These are phyloP conservation scores for Idaea aversata DNA, from an alignment of 2,888 invertebrate species.

Conservation along the genomic window DNA sequence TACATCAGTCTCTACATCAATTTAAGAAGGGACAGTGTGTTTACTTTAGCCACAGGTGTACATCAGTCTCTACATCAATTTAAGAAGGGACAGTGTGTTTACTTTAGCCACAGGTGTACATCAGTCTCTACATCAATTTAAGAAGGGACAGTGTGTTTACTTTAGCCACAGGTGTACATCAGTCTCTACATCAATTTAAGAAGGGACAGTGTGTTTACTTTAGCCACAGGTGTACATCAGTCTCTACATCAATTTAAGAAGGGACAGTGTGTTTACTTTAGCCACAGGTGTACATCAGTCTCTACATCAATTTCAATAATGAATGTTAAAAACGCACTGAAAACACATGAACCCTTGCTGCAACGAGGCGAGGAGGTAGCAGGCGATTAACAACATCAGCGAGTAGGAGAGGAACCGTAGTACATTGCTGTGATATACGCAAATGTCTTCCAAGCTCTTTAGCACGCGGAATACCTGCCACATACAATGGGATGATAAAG, in stretches of 20 bases:
- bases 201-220: no score
- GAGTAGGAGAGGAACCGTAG: conserved; percentile 58
- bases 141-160: no score
- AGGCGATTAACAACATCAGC: conserved; percentile 52
- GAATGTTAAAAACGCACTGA: conserved; percentile 38
- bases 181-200: background rate
- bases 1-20: background rate
- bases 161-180: no score
- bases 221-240: background rate
- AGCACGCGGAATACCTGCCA: conserved; percentile 56
- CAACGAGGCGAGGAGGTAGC: conserved; percentile 57
- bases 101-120: no score
- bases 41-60: no score
- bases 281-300: background rate
- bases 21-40: no score
- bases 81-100: no score
- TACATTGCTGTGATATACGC: conserved; percentile 53
- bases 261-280: no score
- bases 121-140: background rate
- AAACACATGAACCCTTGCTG: conserved; percentile 66
- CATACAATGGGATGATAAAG: no score
- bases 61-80: background rate
- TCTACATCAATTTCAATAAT: background rate
- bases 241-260: background rate
- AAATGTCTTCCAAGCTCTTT: conserved; percentile 51